Percentiles rank a stretch among this genome's conserved stretches.
These are phyloP conservation scores for Drosophila varians DNA, from an alignment of 1,140 invertebrate species.

Conservation along the genomic window DNA sequence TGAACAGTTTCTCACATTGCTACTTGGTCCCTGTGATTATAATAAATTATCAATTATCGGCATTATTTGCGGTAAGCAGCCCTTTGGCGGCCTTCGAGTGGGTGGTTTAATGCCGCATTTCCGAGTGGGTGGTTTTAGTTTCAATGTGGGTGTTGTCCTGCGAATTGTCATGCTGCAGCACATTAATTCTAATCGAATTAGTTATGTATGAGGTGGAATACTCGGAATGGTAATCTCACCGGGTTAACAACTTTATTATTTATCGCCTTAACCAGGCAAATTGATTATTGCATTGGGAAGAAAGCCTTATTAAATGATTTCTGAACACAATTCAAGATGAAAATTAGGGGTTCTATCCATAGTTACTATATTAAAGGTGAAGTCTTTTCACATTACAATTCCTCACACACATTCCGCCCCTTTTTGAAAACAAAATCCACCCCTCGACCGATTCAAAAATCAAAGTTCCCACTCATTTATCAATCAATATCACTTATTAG, in stretches of 20 bases:
- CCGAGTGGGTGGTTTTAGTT: constrained; percentile 15
- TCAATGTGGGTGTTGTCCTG: constrained; percentile 23
- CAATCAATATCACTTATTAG: constrained; percentile 75
- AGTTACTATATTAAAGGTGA: neutral
- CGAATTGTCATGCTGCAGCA: constrained; percentile 41
- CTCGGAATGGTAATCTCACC: constrained; percentile 37
- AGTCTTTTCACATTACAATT: neutral
- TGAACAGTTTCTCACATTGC: constrained; percentile 29
- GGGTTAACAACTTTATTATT: constrained; percentile 41
- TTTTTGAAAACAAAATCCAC: neutral
- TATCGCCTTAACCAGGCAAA: constrained; percentile 25
- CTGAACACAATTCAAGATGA: constrained; percentile 1
- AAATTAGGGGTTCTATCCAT: neutral
- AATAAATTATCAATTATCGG: constrained; percentile 82
- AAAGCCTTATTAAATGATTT: constrained; percentile 32
- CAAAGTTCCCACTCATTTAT: constrained; percentile 63
- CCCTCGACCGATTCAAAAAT: constrained; percentile 16
- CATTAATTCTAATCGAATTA: constrained; percentile 60
- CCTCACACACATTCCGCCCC: neutral
- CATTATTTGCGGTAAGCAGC: constrained; percentile 53
- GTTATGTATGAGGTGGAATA: constrained; percentile 48
- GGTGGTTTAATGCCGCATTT: constrained; percentile 22
- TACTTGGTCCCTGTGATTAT: constrained; percentile 63
- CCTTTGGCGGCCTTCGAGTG: constrained; percentile 19
- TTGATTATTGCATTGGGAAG: constrained; percentile 16